Evolutionary conservation across 2,797 vertebrate genomes (phyloP).

Genomic region (Iguana delicatissima): DNA sequence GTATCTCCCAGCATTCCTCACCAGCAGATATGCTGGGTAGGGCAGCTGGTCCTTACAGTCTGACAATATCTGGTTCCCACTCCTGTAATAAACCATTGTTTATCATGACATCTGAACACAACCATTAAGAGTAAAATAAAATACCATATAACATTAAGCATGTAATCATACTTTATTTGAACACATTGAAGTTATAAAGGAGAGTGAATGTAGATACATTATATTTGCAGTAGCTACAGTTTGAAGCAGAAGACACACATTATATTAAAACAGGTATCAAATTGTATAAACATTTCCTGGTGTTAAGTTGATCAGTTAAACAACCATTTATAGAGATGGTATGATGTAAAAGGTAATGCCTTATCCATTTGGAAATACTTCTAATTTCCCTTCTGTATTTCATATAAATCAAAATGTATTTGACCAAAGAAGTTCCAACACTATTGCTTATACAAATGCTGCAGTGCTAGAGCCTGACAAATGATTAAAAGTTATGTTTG

Average conservation of each 20-base stretch:
- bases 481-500: not conserved
- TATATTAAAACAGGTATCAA: not conserved
- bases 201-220: not conserved
- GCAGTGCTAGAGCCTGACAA: not conserved
- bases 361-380: too few species aligned
- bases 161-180: not conserved
- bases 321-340: not conserved
- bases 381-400: not conserved
- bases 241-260: not conserved
- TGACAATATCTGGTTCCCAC: too few species aligned
- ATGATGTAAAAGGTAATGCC: not conserved
- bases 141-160: fast-evolving
- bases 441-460: not conserved
- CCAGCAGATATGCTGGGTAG: too few species aligned
- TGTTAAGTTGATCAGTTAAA: not conserved
- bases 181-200: not conserved
- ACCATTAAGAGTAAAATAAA: fast-evolving
- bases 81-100: not conserved
- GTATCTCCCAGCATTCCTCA: too few species aligned
- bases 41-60: too few species aligned
- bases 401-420: not conserved
- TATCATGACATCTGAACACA: not conserved
- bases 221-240: not conserved
- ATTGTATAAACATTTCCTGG: not conserved
- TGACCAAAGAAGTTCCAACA: not conserved